phyloP scores from a whole-genome alignment of 1,140 invertebrate species.

The Kradibia gibbosae region DNA sequence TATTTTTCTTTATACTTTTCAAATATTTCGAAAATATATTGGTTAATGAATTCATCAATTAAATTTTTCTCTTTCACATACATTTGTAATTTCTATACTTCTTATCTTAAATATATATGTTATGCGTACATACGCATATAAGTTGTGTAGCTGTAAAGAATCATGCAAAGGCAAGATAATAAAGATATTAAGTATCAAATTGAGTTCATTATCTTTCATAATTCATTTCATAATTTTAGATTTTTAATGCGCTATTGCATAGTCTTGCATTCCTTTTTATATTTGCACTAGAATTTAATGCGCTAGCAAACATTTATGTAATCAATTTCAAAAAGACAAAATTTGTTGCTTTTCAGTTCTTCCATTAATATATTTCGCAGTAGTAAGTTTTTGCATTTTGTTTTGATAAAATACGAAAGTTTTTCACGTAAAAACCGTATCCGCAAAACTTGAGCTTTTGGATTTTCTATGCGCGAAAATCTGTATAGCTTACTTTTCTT shows the following conservation, averaged over 20 bases:
- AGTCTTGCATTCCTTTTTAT: slow-evolving; percentile 7
- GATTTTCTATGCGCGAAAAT: slow-evolving; percentile 45
- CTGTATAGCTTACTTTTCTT: background rate
- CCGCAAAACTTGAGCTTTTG: background rate
- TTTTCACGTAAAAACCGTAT: background rate
- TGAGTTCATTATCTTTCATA: slow-evolving; percentile 48
- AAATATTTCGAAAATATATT: background rate
- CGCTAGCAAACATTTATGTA: slow-evolving; percentile 37
- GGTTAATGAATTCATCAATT: background rate
- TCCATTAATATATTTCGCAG: slow-evolving; percentile 34
- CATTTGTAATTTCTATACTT: too few species aligned
- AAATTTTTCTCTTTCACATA: background rate
- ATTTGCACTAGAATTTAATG: background rate
- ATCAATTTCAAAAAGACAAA: slow-evolving; percentile 45
- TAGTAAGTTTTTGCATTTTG: background rate
- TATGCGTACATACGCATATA: too few species aligned
- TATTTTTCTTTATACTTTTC: slow-evolving; percentile 4
- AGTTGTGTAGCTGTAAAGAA: too few species aligned
- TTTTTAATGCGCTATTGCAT: slow-evolving; percentile 35
- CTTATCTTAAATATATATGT: too few species aligned
- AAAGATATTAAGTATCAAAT: slow-evolving; percentile 30
- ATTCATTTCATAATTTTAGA: slow-evolving; percentile 37
- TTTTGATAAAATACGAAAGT: background rate
- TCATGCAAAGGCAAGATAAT: too few species aligned
- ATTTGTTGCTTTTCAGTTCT: slow-evolving; percentile 16